Evolutionary conservation across 2,888 invertebrate species (phyloP), one percentile per base, ranked within the genome.

Genomic region (Vesta saturnalis): DNA sequence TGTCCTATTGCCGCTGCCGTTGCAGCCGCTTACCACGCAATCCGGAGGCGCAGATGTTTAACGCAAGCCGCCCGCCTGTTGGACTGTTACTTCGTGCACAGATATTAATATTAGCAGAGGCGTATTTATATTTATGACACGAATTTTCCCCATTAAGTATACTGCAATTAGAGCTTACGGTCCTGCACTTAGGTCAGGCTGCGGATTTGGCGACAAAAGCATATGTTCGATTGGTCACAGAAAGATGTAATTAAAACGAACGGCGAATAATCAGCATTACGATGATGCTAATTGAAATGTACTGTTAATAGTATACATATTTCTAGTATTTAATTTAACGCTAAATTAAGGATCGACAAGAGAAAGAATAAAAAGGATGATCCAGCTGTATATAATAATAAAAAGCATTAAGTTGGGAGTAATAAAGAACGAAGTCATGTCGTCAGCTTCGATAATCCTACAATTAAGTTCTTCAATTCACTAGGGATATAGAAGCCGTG

Each of bases 31-130:
- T 59, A 67, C 69, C 69, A 65, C 69, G 71, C 71, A 69, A 73
- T 71, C 64, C 66, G 71, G 73, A 64, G 61, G 69, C 71, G 65
- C 71, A 73, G 73, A 71, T 73, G 70, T 68, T 63, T 59, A 54
- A 65, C 47, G 65, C 59, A 49, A 59, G 60, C 60, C 65, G 60
- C 60, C 65, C 65, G 60, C 55, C 18, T 19, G 64, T 54, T 54
- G 35, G 60, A 60, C 60, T 60, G 43, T 56, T 65, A 52, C 46
- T 52, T 21, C 43, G 60, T 52, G 1, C 4, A 12, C 6, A 57
- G 58, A 58, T 39, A 39, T 39, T 39, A 39, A 49, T 35, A 65
- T 64, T 64, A 64, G 19, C 66, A 58, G 66, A 23, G 61, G 6
- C 57, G 66, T 23, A 67, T 35, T 67, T 16, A 2, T 6, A 8